phyloP scores from a whole-genome alignment of 2,113 vertebrate species.

The Corythoichthys haematopterus region DNA sequence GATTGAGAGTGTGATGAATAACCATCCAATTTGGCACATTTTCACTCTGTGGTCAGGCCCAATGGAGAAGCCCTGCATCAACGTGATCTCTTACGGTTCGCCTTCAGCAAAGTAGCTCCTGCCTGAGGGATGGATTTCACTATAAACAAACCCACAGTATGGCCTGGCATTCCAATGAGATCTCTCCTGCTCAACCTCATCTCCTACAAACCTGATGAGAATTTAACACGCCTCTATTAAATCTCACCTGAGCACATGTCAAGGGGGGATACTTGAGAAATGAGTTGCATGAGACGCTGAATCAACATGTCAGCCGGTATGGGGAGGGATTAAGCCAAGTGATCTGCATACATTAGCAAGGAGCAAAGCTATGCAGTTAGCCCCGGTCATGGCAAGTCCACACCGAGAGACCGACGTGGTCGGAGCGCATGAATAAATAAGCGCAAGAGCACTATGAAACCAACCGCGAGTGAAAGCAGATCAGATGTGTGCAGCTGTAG shows the following conservation, averaged over 20 bases:
- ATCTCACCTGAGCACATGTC: slow-evolving; percentile 4
- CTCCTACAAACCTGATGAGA: slow-evolving; percentile 15
- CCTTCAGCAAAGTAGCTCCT: slow-evolving; percentile 42
- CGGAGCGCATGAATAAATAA: slow-evolving; percentile 50
- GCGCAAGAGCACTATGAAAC: slow-evolving; percentile 27
- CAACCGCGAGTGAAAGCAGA: slow-evolving; percentile 23
- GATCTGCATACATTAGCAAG: slow-evolving; percentile 24
- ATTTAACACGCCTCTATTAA: slow-evolving; percentile 9
- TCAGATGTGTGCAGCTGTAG: background rate
- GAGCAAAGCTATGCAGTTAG: slow-evolving; percentile 27
- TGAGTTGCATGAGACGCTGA: slow-evolving; percentile 2
- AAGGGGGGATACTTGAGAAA: background rate
- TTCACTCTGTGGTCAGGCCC: slow-evolving; percentile 16
- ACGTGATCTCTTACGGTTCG: slow-evolving; percentile 33
- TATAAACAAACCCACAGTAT: slow-evolving; percentile 38
- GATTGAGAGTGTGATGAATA: slow-evolving; percentile 29
- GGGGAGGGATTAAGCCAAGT: slow-evolving; percentile 8
- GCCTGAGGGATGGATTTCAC: slow-evolving; percentile 32
- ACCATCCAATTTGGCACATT: slow-evolving; percentile 15
- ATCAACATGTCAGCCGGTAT: slow-evolving; percentile 18
- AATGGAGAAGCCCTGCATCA: slow-evolving; percentile 37
- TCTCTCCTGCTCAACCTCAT: slow-evolving; percentile 4
- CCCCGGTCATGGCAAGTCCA: background rate
- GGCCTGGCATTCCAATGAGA: slow-evolving; percentile 39
- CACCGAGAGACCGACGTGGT: slow-evolving; percentile 20